Percentiles rank a stretch among this genome's conserved stretches.
These are phyloP conservation scores for Oligia strigilis DNA, from an alignment of 2,888 invertebrate genomes.

Conservation along the genomic window DNA sequence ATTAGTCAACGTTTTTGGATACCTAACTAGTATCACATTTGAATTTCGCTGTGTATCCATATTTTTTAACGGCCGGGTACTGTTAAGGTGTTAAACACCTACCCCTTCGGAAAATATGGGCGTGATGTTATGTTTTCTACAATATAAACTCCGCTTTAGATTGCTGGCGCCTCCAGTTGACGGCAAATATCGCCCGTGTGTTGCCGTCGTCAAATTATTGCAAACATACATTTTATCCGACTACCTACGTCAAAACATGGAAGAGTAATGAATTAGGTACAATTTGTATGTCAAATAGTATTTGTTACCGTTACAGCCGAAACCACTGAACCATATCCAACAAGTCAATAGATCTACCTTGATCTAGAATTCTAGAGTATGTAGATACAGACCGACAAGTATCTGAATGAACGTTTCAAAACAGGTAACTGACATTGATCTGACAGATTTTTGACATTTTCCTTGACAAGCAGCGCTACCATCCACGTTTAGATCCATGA, in stretches of 20 bases:
- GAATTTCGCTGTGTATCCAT: not conserved
- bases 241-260: slow-evolving; percentile 6
- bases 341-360: not conserved
- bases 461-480: not conserved
- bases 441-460: not conserved
- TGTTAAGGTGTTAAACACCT: not conserved
- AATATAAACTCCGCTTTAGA: not conserved
- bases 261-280: not conserved
- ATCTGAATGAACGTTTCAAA: not conserved
- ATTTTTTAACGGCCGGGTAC: not conserved
- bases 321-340: not conserved
- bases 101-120: not conserved
- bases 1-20: not conserved
- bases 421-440: no score
- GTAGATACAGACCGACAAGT: not conserved
- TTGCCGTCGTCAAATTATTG: slow-evolving; percentile 9
- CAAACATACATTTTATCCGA: slow-evolving; percentile 29
- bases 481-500: not conserved
- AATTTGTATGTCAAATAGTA: not conserved
- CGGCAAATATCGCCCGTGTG: not conserved
- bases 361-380: not conserved
- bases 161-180: not conserved
- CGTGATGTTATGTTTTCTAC: not conserved
- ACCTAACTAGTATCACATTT: not conserved
- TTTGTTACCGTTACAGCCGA: not conserved